Conservation (phyloP, 2,888 invertebrate genomes). For the Luperina testacea region DNA sequence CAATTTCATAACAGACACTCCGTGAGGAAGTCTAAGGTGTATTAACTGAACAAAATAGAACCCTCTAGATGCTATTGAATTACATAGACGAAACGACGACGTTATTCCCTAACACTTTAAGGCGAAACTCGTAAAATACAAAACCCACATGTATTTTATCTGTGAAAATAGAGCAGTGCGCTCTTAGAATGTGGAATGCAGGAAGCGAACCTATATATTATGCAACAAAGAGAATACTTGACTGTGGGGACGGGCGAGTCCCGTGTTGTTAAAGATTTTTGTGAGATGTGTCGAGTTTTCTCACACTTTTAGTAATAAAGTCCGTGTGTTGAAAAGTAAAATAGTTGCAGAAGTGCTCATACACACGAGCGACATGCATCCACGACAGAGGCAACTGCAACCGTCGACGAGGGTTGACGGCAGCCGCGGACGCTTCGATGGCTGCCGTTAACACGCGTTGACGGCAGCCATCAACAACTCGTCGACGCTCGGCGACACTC, state of each 20-base stretch:
- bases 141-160: conserved; percentile 59
- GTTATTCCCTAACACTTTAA: conserved; percentile 48
- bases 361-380: neutral
- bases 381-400: neutral
- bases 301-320: conserved; percentile 14
- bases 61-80: conserved; percentile 34
- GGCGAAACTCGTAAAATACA: conserved; percentile 46
- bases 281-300: conserved; percentile 12
- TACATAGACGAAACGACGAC: conserved; percentile 11
- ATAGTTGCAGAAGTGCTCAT: neutral
- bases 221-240: conserved; percentile 56
- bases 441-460: too few relatives aligned
- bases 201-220: conserved; percentile 61
- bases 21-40: neutral
- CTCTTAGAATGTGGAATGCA: conserved; percentile 46
- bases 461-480: too few relatives aligned
- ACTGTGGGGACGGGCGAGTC: conserved; percentile 14
- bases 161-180: conserved; percentile 47
- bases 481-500: too few relatives aligned
- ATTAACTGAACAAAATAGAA: conserved; percentile 23
- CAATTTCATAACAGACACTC: neutral
- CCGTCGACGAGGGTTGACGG: neutral
- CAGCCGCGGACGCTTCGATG: too few relatives aligned
- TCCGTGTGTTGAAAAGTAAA: neutral
- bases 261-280: conserved; percentile 25